Base-by-base conservation (phyloP, 2,797 vertebrate species). In the Phaenicophaeus curvirostris region DNA sequence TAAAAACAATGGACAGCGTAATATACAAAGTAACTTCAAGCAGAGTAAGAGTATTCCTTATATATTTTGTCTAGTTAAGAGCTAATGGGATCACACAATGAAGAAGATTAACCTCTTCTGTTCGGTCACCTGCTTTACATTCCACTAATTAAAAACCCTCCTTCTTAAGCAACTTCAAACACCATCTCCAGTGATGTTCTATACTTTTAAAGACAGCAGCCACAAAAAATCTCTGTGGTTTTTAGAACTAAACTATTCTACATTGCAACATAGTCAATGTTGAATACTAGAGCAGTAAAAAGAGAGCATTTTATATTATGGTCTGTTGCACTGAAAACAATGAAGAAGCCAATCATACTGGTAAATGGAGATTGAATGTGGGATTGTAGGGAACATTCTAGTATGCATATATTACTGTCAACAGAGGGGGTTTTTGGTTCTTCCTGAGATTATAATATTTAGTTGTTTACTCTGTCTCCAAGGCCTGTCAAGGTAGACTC, bases 341-440 rank as follows among this genome's bases (percentile, higher is more conserved):
- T 53, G 21, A 68, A 37, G n/a, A 58, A 5, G 31, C n/a, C 30
- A 61, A 61, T 41, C 15, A 62, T 30, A 21, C 5, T 27, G 50
- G 3, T 63, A 84, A 75, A 37, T 17, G 5, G 8, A 57, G 41
- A 71, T 3, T 24, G 11, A 5, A 3, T 71, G 35, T 73, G 85
- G 35, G 5, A 6, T 1, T 76, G 16, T 18, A 51, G 4, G 69
- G 5, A 82, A 51, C 6, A n/a, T 77, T 73, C 21, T 58, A 58
- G 2, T 39, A 53, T 39, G n/a, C 11, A 15, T 55, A 39, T 80
- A 48, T 54, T 80, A 39, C 12, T 71, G 11, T 39, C 2, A 4
- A 4, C 5, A 83, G 21, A 66, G 13, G 0, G 0, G 20, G 48
- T 53, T 48, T 55, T 84, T 42, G 0, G 5, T 57, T 55, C 24